These are phyloP conservation scores for Felis chaus DNA, from an alignment of 2,113 vertebrate species.

Conservation along the genomic window DNA sequence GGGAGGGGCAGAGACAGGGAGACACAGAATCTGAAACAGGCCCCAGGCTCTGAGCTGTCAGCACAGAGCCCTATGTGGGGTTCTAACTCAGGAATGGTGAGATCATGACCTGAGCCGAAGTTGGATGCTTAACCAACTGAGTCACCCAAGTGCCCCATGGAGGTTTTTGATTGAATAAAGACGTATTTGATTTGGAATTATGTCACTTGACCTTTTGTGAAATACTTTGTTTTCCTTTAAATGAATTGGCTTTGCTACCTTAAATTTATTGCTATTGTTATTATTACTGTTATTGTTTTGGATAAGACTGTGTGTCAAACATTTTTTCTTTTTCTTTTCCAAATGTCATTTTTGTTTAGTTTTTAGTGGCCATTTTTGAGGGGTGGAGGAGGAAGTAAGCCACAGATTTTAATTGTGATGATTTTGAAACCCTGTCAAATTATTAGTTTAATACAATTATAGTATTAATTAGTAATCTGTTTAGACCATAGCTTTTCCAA, in stretches of 20 bases:
- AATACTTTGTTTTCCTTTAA: constrained; percentile 52
- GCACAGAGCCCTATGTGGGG: too few species aligned
- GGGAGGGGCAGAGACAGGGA: too few species aligned
- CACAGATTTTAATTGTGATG: constrained; percentile 34
- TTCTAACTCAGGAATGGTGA: too few species aligned
- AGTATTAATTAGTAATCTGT: constrained; percentile 7
- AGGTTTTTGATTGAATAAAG: constrained; percentile 36
- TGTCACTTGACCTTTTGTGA: constrained; percentile 9
- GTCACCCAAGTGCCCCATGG: too few species aligned
- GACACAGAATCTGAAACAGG: too few species aligned
- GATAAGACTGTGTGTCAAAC: background rate
- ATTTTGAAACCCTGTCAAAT: constrained; percentile 30
- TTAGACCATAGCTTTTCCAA: constrained; percentile 2
- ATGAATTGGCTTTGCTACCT: background rate
- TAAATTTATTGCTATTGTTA: background rate
- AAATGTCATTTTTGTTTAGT: background rate
- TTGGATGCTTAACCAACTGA: too few species aligned
- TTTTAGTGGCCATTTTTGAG: background rate
- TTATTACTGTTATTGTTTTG: constrained; percentile 11
- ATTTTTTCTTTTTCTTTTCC: constrained; percentile 6
- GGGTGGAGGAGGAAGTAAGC: background rate
- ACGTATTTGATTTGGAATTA: constrained; percentile 17
- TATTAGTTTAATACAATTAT: constrained; percentile 15
- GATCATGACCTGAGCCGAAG: too few species aligned
- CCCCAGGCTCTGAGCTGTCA: too few species aligned